Evolutionary conservation across 2,113 vertebrate species (phyloP).

Genomic region (Ctenodactylus gundi): DNA sequence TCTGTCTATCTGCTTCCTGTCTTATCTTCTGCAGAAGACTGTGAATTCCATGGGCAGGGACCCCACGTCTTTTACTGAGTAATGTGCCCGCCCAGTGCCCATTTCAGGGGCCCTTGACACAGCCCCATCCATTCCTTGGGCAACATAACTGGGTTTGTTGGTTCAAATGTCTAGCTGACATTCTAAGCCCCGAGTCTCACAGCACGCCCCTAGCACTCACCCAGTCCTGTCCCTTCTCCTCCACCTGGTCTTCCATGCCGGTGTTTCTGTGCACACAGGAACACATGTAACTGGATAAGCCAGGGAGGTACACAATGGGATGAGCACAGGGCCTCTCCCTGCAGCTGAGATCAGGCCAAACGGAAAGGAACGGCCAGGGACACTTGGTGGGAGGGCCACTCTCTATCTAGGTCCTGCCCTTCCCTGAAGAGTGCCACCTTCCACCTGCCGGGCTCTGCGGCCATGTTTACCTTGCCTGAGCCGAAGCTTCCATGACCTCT

Average conservation of each 20-base stretch:
- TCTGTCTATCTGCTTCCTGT: neutral
- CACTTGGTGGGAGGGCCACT: no score
- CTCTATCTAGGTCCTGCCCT: neutral
- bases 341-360: neutral
- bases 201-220: neutral
- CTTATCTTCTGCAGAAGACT: neutral
- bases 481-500: slow-evolving; percentile 10
- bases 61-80: neutral
- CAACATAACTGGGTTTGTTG: neutral
- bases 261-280: neutral
- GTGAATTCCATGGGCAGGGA: neutral
- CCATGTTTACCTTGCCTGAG: neutral
- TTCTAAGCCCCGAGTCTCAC: neutral
- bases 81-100: neutral
- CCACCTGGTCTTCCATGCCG: neutral
- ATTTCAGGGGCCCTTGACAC: neutral
- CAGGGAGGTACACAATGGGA: neutral
- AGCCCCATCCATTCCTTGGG: neutral
- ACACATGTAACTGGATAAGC: neutral
- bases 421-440: neutral
- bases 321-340: neutral
- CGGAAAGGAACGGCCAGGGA: neutral
- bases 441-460: neutral
- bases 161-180: neutral
- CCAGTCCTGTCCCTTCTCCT: neutral